Percentiles rank a stretch among this genome's conserved stretches.
Conservation (phyloP, 1,140 invertebrate genomes). For the Phortica variegata region DNA sequence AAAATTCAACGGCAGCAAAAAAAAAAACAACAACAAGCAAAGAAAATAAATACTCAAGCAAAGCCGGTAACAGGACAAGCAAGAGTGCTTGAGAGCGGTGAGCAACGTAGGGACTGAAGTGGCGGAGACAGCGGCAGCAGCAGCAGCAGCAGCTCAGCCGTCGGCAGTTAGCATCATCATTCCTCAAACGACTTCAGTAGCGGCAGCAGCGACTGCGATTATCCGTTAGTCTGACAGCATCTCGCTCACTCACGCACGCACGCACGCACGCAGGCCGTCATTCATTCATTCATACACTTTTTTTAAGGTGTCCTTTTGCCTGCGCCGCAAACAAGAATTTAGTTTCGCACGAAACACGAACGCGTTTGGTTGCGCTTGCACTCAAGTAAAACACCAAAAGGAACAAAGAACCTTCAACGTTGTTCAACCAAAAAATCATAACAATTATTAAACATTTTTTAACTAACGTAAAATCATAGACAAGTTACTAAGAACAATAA, state of each 20-base stretch:
- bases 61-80: conserved; percentile 33
- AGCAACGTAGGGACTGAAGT: not conserved
- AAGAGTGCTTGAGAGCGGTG: conserved; percentile 20
- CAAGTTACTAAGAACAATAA: conserved; percentile 10
- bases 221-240: conserved; percentile 32
- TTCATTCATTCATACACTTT: no score
- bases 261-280: no score
- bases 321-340: conserved; percentile 30
- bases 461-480: not conserved
- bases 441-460: not conserved
- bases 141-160: not conserved
- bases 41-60: conserved; percentile 25
- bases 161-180: conserved; percentile 4
- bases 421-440: conserved; percentile 5
- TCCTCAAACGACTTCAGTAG: conserved; percentile 13
- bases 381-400: conserved; percentile 10
- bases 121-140: conserved; percentile 2
- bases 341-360: conserved; percentile 55
- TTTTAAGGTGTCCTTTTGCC: conserved; percentile 38
- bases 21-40: no score
- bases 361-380: conserved; percentile 33
- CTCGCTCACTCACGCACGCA: conserved; percentile 6
- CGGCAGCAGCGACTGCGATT: conserved; percentile 19
- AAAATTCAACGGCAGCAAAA: no score
- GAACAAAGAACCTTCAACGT: no score